Evolutionary conservation across 2,113 vertebrate species (phyloP), one percentile per base, ranked within the genome.

Genomic region (Eira barbara): DNA sequence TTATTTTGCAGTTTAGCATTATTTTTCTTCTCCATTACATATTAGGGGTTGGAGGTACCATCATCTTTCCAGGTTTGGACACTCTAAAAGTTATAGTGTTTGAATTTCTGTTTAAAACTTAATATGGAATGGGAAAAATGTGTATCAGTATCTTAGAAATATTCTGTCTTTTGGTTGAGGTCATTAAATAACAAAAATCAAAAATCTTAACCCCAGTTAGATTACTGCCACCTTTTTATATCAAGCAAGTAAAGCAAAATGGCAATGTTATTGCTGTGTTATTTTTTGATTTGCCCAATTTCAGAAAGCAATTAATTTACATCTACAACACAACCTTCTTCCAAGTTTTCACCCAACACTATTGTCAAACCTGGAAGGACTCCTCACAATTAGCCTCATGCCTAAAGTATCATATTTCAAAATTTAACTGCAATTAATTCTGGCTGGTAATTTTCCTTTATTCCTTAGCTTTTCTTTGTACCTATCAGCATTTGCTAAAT

Each of bases 261-360:
- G 69, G 69, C 73, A 97, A 0, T 47, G 57, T 83, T 59, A 36
- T 47, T 63, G 15, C 29, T 76, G 31, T 57, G 39, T 13, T 57
- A 84, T 52, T 79, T 96, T 92, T 65, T 39, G 18, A 25, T 92
- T 97, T 96, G 5, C 34, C 42, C 76, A 79, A 49, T 79, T 79
- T 95, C 67, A 95, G 71, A 84, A 57, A 52, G 18, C 74, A 27
- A 87, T 90, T 74, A 39, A 76, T 49, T 91, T 74, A 76, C 31
- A 59, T 65, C 31, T 52, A 65, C 9, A 39, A 34, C 10, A 82
- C 7, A 76, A 49, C 6, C 13, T 79, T 81, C 69, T 94, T 80
- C 61, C 45, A 42, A 90, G 4, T 83, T 67, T 67, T n/a, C 4
- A 92, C 23, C 21, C 39, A 81, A 61, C 21, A 57, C 11, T 63